Conservation (phyloP, 2,797 vertebrate genomes). For the Pogoniulus pusillus region DNA sequence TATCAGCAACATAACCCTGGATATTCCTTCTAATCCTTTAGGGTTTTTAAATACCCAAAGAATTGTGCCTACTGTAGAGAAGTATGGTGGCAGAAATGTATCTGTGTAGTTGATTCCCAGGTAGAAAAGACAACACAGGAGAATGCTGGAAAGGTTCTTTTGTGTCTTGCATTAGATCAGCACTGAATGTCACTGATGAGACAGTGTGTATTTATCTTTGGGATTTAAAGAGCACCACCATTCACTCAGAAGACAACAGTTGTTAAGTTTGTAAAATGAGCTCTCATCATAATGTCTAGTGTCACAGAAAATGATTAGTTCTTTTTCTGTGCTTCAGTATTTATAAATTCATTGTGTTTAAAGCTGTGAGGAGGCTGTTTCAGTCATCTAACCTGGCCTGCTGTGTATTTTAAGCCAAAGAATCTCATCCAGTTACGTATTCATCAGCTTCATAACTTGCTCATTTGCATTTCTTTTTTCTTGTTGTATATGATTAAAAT, state of each 20-base stretch:
- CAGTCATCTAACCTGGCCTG: not conserved
- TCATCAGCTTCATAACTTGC: not conserved
- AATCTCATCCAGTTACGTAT: not conserved
- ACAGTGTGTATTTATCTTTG: not conserved
- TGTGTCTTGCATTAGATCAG: not conserved
- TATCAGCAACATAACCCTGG: not conserved
- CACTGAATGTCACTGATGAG: not conserved
- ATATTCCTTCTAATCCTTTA: not conserved
- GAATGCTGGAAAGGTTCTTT: not conserved
- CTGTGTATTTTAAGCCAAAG: not conserved
- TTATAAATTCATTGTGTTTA: not conserved
- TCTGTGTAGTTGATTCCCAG: not conserved
- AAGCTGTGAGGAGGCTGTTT: not conserved
- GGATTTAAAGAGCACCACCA: not conserved
- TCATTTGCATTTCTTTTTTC: constrained; percentile 39
- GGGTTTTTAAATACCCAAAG: not conserved
- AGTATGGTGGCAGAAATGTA: not conserved
- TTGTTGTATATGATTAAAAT: not conserved
- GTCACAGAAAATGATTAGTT: not conserved
- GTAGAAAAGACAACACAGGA: not conserved
- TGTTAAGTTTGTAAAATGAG: not conserved
- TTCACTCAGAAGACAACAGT: not conserved
- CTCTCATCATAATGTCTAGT: not conserved
- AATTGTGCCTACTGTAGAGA: not conserved
- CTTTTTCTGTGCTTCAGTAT: not conserved